Conservation (phyloP, 92 coral and sea anemone genomes). For the Heliopora coerulea region DNA sequence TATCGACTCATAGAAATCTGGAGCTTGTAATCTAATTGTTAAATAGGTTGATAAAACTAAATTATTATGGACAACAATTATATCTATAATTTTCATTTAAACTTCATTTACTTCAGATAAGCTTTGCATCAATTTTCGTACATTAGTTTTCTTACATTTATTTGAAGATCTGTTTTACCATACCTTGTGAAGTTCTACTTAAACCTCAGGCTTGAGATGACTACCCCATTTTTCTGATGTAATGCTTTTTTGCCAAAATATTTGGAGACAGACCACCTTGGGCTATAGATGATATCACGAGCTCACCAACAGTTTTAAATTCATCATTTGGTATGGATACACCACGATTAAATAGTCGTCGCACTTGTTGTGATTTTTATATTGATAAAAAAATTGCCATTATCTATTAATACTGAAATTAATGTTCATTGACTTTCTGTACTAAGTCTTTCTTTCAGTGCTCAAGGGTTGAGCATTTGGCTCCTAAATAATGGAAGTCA, state of each 20-base stretch:
- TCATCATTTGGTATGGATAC: slow-evolving; percentile 1
- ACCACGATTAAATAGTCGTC: not conserved
- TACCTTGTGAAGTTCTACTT: not conserved
- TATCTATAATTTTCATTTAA: too few relatives aligned
- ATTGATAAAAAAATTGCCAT: not conserved
- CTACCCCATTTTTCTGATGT: not conserved
- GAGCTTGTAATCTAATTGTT: too few relatives aligned
- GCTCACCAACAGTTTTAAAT: slow-evolving; percentile 14
- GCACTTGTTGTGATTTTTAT: not conserved
- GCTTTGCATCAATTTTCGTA: not conserved
- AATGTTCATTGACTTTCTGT: not conserved
- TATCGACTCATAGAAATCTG: too few relatives aligned
- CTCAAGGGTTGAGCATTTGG: too few relatives aligned
- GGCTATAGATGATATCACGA: not conserved
- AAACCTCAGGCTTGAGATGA: not conserved
- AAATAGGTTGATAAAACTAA: too few relatives aligned
- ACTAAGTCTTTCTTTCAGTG: too few relatives aligned
- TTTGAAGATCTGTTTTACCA: not conserved
- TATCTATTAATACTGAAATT: not conserved
- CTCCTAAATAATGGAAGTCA: too few relatives aligned
- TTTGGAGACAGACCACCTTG: slow-evolving; percentile 12
- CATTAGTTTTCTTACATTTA: not conserved
- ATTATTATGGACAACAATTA: too few relatives aligned
- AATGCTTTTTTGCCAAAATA: not conserved
- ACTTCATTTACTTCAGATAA: too few relatives aligned